These are phyloP conservation scores for Anhinga anhinga DNA, from an alignment of 2,113 vertebrate species.

Conservation along the genomic window DNA sequence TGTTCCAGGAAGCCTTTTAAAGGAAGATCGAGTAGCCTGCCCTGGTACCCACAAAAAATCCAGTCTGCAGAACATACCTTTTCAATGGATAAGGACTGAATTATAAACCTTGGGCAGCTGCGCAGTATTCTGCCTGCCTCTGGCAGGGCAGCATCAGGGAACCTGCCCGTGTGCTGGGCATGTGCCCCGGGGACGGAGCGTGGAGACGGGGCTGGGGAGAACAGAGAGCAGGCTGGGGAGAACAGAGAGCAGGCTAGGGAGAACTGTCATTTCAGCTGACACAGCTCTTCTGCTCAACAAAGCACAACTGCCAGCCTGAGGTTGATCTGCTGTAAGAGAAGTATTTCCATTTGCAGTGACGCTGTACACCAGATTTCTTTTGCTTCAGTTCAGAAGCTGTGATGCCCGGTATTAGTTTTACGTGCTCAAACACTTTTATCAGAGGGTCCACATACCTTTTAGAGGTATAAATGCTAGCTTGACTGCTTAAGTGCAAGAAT, in stretches of 20 bases:
- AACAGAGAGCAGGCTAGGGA: not conserved
- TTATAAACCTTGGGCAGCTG: not conserved
- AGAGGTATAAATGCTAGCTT: not conserved
- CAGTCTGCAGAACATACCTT: not conserved
- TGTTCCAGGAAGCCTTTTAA: not conserved
- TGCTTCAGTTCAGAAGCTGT: not conserved
- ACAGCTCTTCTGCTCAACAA: not conserved
- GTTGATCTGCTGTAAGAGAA: not conserved
- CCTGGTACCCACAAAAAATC: not conserved
- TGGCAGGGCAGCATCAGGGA: not conserved
- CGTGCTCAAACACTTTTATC: not conserved
- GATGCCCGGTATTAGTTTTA: not conserved
- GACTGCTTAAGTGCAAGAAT: not conserved
- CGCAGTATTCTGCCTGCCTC: not conserved
- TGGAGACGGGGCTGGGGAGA: not conserved
- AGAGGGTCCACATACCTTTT: not conserved
- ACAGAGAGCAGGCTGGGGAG: not conserved
- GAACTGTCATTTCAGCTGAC: not conserved
- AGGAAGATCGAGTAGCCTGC: not conserved
- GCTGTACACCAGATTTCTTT: not conserved
- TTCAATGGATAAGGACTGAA: not conserved
- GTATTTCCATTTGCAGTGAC: not conserved
- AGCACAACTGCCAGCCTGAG: not conserved
- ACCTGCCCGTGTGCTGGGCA: not conserved
- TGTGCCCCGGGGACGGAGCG: accelerated